phyloP scores from a whole-genome alignment of 2,797 vertebrate genomes.

The Brotula barbata region DNA sequence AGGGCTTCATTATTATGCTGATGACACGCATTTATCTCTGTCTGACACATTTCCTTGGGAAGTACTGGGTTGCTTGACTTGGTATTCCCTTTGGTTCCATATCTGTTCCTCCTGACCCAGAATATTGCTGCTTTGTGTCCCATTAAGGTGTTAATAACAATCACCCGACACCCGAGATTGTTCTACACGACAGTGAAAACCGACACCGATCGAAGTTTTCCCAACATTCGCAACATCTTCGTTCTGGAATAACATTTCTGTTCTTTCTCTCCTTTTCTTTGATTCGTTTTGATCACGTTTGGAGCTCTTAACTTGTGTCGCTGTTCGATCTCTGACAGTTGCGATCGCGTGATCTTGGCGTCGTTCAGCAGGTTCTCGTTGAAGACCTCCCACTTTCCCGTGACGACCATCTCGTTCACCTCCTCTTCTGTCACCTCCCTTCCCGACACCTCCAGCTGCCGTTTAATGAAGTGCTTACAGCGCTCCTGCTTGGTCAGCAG shows the following conservation, averaged over 20 bases:
- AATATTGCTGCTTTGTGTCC: neutral
- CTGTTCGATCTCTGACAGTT: slow-evolving; percentile 92
- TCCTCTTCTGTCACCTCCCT: slow-evolving; percentile 87
- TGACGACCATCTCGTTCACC: slow-evolving; percentile 88
- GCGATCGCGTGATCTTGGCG: slow-evolving; percentile 87
- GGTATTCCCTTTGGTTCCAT: neutral
- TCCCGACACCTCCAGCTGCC: slow-evolving; percentile 91
- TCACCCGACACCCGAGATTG: slow-evolving; percentile 13
- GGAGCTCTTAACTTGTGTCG: slow-evolving; percentile 80
- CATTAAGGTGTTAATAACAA: slow-evolving; percentile 1
- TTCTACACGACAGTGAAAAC: slow-evolving; percentile 5
- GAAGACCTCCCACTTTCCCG: slow-evolving; percentile 95
- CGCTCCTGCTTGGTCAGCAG: slow-evolving; percentile 89
- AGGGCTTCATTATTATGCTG: neutral
- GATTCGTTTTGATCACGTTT: too few relatives aligned
- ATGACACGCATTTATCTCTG: neutral
- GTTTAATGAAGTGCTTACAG: slow-evolving; percentile 90
- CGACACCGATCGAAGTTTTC: neutral
- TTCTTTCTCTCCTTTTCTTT: too few relatives aligned
- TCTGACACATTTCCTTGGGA: slow-evolving; percentile 1
- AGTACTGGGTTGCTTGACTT: slow-evolving; percentile 4
- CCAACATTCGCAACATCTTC: too few relatives aligned
- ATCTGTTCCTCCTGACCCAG: neutral
- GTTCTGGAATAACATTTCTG: too few relatives aligned
- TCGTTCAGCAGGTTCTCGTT: slow-evolving; percentile 93